Evolutionary conservation across 2,113 vertebrate genomes (phyloP).

Genomic region (Cephalophus harveyi): DNA sequence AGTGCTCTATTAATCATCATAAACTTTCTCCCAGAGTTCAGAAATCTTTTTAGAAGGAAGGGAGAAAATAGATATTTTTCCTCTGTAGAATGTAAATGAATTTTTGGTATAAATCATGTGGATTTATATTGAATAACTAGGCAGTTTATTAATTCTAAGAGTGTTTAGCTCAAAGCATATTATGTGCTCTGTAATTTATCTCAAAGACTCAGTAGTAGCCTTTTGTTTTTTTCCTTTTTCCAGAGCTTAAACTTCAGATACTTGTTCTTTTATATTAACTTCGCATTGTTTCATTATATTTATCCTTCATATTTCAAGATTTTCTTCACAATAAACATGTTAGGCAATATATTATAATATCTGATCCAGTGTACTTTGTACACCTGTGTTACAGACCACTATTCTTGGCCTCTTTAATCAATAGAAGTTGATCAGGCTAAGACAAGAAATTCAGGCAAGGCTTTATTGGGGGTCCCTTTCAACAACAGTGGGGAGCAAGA

Average conservation of each 20-base stretch:
- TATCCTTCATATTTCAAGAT: neutral
- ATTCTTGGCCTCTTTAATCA: neutral
- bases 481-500: neutral
- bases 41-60: conserved; percentile 24
- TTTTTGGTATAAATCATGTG: conserved; percentile 48
- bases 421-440: neutral
- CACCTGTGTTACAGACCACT: neutral
- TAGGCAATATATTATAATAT: neutral
- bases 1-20: conserved; percentile 32
- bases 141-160: conserved; percentile 54
- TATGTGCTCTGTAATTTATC: conserved; percentile 38
- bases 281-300: neutral
- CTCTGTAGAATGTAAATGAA: conserved; percentile 6
- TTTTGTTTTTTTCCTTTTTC: neutral
- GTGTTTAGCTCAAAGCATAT: conserved; percentile 39
- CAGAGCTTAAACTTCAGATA: neutral
- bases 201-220: neutral
- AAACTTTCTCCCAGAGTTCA: conserved; percentile 34
- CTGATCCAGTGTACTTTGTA: neutral
- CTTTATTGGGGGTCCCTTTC: neutral
- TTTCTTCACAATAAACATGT: neutral
- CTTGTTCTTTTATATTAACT: neutral
- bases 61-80: neutral
- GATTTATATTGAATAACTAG: conserved; percentile 25
- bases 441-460: neutral